Base-by-base conservation (phyloP, 1,140 invertebrate species). In the Carposina sasakii region DNA sequence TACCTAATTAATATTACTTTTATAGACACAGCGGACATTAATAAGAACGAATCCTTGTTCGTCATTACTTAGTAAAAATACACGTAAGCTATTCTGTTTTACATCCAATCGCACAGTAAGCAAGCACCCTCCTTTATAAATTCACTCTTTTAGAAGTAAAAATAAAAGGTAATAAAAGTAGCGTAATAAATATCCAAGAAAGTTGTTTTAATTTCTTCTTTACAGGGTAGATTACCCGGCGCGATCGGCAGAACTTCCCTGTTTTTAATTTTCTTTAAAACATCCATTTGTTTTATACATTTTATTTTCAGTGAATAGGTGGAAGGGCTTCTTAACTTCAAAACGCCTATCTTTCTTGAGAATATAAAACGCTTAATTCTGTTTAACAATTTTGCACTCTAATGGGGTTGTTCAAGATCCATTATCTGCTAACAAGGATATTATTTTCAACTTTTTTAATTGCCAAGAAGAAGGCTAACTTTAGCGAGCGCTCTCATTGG, bases 191-290 rank as follows among this genome's bases (percentile, higher is more conserved):
- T 83, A 83, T 79, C 76, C 76, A 64, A 66, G 72, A 71, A 77
- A 81, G 73, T 83, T 77, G 71, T 79, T 81, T 83, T 81, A 83
- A 83, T 81, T 83, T 83, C 76, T 83, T 72, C 67, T 76, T 77
- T 75, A 79, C 67, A 79, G 68, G 76, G 71, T 65, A 78, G 74
- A 79, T 77, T 79, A 72, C 64, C 68, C 62, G 74, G 71, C 76
- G 63, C 76, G 65, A 81, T 81, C 67, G 71, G 67, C 67, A 72
- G 67, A 79, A 78, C 67, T 83, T 79, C 67, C 71, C 65, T 71
- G 67, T 78, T 78, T 83, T 79, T 76, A 77, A 83, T 78, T 83
- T 83, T 83, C 76, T 78, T 83, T 81, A 76, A 81, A 78, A 81
- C 76, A 74, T 75, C 60, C 65, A 66, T 64, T 72, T 75, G 67